Percentiles rank a stretch among this genome's conserved stretches.
These are phyloP conservation scores for Pristionchus entomophagus DNA, from an alignment of 2,888 invertebrate genomes.

Conservation along the genomic window DNA sequence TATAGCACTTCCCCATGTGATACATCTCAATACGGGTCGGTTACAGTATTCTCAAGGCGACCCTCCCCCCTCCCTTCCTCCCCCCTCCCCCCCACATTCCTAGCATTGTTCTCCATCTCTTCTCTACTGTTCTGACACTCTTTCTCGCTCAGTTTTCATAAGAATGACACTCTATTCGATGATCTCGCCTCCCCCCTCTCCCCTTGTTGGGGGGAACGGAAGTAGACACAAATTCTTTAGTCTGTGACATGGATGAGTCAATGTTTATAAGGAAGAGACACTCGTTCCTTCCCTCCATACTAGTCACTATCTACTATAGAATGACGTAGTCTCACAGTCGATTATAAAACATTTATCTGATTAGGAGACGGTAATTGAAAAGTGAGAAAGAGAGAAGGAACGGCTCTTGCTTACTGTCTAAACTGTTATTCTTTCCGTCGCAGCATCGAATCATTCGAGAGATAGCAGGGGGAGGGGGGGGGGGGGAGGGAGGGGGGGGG, in stretches of 20 bases:
- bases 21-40: background rate
- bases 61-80: too few relatives aligned
- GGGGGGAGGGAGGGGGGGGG: background rate
- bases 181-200: background rate
- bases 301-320: background rate
- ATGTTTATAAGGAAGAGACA: background rate
- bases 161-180: background rate
- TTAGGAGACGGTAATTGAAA: background rate
- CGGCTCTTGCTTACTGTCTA: background rate
- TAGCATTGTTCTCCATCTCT: background rate
- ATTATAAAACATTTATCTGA: background rate
- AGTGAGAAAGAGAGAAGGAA: background rate
- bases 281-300: background rate
- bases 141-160: conserved; percentile 1
- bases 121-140: background rate
- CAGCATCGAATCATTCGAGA: too few relatives aligned
- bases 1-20: background rate
- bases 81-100: background rate
- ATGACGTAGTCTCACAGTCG: background rate
- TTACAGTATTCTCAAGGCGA: background rate
- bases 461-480: background rate
- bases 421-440: background rate
- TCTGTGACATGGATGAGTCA: background rate
- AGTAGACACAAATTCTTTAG: background rate
- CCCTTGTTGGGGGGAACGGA: background rate